Percentiles rank a stretch among this genome's conserved stretches.
These are phyloP conservation scores for Oedothorax gibbosus DNA, from an alignment of 1,140 invertebrate species.

Conservation along the genomic window DNA sequence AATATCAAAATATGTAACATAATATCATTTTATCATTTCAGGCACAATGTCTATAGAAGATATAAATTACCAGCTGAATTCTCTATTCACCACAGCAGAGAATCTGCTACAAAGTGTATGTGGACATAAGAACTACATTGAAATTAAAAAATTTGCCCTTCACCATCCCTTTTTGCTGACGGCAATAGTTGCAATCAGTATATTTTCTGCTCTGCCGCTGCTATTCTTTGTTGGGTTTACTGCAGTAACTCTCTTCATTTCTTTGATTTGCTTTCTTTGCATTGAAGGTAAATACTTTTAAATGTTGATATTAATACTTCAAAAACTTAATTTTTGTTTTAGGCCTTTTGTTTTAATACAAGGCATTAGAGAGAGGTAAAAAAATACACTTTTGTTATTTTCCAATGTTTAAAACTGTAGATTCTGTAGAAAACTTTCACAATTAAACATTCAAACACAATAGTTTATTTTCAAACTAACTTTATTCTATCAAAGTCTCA, in stretches of 20 bases:
- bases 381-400: too few relatives aligned
- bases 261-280: slow-evolving; percentile 48
- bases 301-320: too few relatives aligned
- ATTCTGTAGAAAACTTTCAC: too few relatives aligned
- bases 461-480: too few relatives aligned
- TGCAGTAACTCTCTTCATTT: slow-evolving; percentile 25
- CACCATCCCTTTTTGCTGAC: slow-evolving; percentile 31
- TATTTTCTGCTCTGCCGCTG: slow-evolving; percentile 32
- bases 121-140: slow-evolving; percentile 8
- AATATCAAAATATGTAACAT: too few relatives aligned
- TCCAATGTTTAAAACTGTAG: too few relatives aligned
- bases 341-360: too few relatives aligned
- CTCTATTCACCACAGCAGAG: not conserved
- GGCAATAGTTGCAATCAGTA: slow-evolving; percentile 1
- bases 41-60: slow-evolving; percentile 12
- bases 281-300: slow-evolving; percentile 30
- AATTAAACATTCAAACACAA: too few relatives aligned
- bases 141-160: slow-evolving; percentile 8
- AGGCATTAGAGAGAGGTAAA: too few relatives aligned
- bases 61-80: slow-evolving; percentile 1
- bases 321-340: too few relatives aligned
- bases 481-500: too few relatives aligned
- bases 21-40: not conserved
- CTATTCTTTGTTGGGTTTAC: slow-evolving; percentile 38
- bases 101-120: slow-evolving; percentile 1